A percentile compares a stretch with the other conserved stretches of the same genome.
Conservation (phyloP, 2,888 invertebrate genomes). For the Encarsia formosa region DNA sequence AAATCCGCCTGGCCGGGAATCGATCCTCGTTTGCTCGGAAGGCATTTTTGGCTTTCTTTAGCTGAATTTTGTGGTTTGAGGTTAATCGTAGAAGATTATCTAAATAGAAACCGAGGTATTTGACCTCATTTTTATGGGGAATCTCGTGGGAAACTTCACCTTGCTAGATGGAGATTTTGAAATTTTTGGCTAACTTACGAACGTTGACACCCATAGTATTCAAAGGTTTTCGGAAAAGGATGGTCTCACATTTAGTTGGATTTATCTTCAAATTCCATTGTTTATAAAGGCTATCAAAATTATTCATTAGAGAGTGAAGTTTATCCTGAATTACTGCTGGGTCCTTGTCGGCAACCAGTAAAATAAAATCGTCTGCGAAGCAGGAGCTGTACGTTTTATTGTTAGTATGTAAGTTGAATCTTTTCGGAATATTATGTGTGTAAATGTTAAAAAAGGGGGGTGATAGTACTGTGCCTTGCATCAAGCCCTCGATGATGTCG, state of each 20-base stretch:
- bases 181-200: too few relatives aligned
- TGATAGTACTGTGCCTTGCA: slow-evolving; percentile 28
- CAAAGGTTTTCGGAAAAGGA: slow-evolving; percentile 21
- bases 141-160: too few relatives aligned
- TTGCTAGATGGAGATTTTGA: too few relatives aligned
- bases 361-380: slow-evolving; percentile 27
- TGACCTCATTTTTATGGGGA: too few relatives aligned
- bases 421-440: slow-evolving; percentile 19
- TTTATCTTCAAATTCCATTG: slow-evolving; percentile 19
- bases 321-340: not conserved
- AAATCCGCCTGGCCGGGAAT: too few relatives aligned
- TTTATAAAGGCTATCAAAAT: slow-evolving; percentile 7
- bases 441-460: slow-evolving; percentile 28
- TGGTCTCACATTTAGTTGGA: slow-evolving; percentile 20
- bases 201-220: too few relatives aligned
- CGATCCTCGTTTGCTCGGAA: too few relatives aligned
- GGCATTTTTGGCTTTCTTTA: too few relatives aligned
- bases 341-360: slow-evolving; percentile 1
- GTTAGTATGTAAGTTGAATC: slow-evolving; percentile 18
- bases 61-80: too few relatives aligned
- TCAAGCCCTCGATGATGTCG: slow-evolving; percentile 21
- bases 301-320: slow-evolving; percentile 10
- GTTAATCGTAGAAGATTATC: too few relatives aligned
- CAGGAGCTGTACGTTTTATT: slow-evolving; percentile 8
- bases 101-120: too few relatives aligned